Evolutionary conservation across 2,888 invertebrate species (phyloP).

Genomic region (Pedicia rivosa): DNA sequence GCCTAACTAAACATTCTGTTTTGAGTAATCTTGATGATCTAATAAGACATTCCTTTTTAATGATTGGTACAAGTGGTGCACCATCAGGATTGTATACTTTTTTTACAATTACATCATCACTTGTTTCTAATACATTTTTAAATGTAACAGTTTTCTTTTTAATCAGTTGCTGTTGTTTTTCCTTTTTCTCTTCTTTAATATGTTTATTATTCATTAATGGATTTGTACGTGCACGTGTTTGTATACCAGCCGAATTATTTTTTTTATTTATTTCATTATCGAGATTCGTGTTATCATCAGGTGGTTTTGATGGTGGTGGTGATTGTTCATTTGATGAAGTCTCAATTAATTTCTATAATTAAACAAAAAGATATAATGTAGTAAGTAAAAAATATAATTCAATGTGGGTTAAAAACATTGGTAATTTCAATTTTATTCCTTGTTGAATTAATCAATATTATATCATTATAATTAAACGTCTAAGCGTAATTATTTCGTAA

Average conservation of each 20-base stretch:
- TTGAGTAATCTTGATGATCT: conserved; percentile 39
- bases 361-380: no score
- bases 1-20: conserved; percentile 42
- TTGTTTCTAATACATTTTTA: conserved; percentile 42
- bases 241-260: conserved; percentile 1
- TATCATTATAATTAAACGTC: no score
- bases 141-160: conserved; percentile 48
- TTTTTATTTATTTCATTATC: conserved; percentile 4
- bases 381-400: no score
- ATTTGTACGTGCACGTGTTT: conserved; percentile 2
- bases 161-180: no score
- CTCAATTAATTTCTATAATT: conserved; percentile 4
- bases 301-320: conserved; percentile 7
- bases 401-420: no score
- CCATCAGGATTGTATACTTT: conserved; percentile 41
- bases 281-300: conserved; percentile 2
- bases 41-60: conserved; percentile 42
- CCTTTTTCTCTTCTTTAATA: conserved; percentile 7
- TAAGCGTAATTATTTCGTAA: no score
- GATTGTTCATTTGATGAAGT: conserved; percentile 3
- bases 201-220: neutral
- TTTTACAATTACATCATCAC: conserved; percentile 42
- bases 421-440: neutral
- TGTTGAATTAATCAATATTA: no score
- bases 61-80: conserved; percentile 42